A percentile compares a stretch with the other conserved stretches of the same genome.
phyloP scores from a whole-genome alignment of 2,113 vertebrate species.

The Oncorhynchus keta region DNA sequence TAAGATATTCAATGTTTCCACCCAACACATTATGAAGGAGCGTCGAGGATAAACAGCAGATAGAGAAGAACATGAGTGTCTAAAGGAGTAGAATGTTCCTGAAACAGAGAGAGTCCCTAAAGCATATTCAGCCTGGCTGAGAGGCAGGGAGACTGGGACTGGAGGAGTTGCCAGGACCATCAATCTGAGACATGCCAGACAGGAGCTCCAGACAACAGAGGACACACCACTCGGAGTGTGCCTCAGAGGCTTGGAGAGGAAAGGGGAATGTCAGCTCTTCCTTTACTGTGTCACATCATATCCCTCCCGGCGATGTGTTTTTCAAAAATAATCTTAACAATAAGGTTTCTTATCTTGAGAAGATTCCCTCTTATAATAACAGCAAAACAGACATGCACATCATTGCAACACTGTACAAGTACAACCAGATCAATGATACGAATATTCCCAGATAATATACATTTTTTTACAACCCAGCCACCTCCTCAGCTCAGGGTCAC shows the following conservation, averaged over 20 bases:
- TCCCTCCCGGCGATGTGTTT: no score
- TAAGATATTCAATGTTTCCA: not conserved
- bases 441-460: no score
- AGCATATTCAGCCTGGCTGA: not conserved
- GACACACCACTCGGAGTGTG: not conserved
- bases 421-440: not conserved
- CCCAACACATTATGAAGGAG: not conserved
- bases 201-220: not conserved
- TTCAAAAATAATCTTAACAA: no score
- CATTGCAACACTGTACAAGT: not conserved
- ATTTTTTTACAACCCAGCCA: no score
- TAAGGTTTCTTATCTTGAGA: no score
- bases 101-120: not conserved
- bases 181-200: not conserved
- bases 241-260: not conserved
- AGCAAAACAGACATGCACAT: not conserved
- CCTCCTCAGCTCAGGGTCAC: conserved; percentile 10
- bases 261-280: not conserved
- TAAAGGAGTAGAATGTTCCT: not conserved
- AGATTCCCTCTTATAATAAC: no score
- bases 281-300: not conserved
- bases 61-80: not conserved
- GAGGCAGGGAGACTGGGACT: not conserved
- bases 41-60: not conserved
- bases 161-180: not conserved